Evolutionary conservation across 2,888 invertebrate genomes (phyloP).

Genomic region (Drosophila peninsularis): DNA sequence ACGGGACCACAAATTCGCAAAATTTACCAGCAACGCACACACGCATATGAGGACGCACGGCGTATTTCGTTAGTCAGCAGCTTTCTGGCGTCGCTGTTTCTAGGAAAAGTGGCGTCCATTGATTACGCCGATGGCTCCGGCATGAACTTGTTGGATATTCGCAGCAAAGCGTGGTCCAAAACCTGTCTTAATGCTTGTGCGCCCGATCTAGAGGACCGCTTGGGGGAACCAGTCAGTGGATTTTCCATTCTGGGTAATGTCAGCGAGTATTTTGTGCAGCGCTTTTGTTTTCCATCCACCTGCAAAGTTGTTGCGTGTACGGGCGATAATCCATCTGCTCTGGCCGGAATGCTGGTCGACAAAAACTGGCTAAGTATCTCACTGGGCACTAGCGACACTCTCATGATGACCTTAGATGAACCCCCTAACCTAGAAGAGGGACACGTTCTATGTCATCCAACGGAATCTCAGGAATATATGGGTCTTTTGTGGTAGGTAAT

Average conservation of each 20-base stretch:
- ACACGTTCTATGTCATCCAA: constrained; percentile 94
- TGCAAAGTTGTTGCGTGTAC: constrained; percentile 95
- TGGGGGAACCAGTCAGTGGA: constrained; percentile 91
- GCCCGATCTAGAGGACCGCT: constrained; percentile 89
- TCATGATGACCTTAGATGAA: constrained; percentile 91
- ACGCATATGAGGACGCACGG: constrained; percentile 91
- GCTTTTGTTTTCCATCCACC: constrained; percentile 92
- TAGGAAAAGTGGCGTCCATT: constrained; percentile 95
- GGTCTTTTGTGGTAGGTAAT: constrained; percentile 91
- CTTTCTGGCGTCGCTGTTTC: constrained; percentile 94
- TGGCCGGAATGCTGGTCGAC: constrained; percentile 92
- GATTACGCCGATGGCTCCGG: constrained; percentile 97
- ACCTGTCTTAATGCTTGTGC: constrained; percentile 91
- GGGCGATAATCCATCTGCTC: constrained; percentile 96
- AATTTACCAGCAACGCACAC: constrained; percentile 89
- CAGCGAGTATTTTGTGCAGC: constrained; percentile 91
- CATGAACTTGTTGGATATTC: constrained; percentile 97
- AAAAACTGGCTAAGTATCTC: constrained; percentile 94
- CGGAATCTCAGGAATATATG: constrained; percentile 92
- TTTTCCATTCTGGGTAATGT: constrained; percentile 90
- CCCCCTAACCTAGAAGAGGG: constrained; percentile 90
- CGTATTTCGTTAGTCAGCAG: constrained; percentile 97
- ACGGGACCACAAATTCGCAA: constrained; percentile 97
- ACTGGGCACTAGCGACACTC: constrained; percentile 96
- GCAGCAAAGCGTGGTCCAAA: constrained; percentile 90